Percentiles rank a stretch among this genome's conserved stretches.
Evolutionary conservation across 2,113 vertebrate species (phyloP).

Genomic region (Sylvilagus bachmani): DNA sequence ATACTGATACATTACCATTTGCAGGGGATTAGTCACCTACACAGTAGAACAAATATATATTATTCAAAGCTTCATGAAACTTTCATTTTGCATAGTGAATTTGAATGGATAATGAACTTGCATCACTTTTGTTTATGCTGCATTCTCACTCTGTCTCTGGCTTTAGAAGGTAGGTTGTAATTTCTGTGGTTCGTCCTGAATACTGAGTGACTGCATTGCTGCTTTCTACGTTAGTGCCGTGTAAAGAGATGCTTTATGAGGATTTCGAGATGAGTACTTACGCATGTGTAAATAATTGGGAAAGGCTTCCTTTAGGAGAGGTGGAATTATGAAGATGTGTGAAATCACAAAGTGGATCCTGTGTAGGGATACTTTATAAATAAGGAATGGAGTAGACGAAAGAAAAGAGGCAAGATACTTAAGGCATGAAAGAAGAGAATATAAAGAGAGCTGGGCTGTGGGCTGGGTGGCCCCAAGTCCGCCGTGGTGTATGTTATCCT

Average conservation of each 20-base stretch:
- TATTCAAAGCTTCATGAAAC: constrained; percentile 48
- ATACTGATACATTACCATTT: not conserved
- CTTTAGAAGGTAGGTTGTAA: constrained; percentile 62
- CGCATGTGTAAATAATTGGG: constrained; percentile 57
- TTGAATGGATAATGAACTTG: constrained; percentile 53
- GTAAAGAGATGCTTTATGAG: constrained; percentile 53
- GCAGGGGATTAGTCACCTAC: constrained; percentile 6
- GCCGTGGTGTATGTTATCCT: too few species aligned
- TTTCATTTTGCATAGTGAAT: constrained; percentile 56
- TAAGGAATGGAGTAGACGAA: constrained; percentile 53
- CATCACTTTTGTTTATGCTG: constrained; percentile 49
- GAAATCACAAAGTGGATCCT: constrained; percentile 48
- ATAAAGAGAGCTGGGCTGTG: not conserved
- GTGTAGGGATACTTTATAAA: not conserved
- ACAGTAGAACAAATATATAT: constrained; percentile 35
- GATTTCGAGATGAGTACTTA: constrained; percentile 28
- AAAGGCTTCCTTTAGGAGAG: constrained; percentile 48
- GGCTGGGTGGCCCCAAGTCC: too few species aligned
- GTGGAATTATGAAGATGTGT: constrained; percentile 14
- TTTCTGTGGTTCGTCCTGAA: constrained; percentile 59
- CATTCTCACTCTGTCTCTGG: not conserved
- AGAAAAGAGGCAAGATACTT: not conserved
- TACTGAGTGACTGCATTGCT: constrained; percentile 18
- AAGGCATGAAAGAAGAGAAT: not conserved
- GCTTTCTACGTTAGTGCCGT: not conserved